Evolutionary conservation across 35 echinoderm and acorn worm genomes (phyloP).

Genomic region (Holothuria glaberrima): DNA sequence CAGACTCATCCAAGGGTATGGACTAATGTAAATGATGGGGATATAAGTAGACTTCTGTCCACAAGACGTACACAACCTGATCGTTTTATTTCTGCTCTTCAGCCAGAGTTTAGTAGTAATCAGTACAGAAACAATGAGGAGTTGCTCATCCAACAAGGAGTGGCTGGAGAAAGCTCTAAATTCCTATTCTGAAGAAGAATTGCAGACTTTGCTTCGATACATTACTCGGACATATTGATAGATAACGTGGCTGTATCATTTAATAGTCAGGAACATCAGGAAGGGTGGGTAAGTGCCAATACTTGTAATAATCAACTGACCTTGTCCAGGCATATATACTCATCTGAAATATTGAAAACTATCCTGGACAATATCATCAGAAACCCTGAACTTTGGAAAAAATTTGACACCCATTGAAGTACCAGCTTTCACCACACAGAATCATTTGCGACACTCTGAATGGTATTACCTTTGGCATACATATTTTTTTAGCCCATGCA

Average conservation of each 20-base stretch:
- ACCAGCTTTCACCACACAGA: too few species aligned
- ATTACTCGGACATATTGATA: neutral
- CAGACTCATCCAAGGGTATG: neutral
- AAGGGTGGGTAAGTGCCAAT: neutral
- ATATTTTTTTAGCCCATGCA: too few species aligned
- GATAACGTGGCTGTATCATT: neutral
- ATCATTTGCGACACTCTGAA: too few species aligned
- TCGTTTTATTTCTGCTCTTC: neutral
- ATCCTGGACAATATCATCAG: too few species aligned
- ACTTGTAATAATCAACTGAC: too few species aligned
- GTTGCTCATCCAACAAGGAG: neutral
- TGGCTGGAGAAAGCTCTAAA: neutral
- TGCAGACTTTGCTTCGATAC: neutral
- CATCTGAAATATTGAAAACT: too few species aligned
- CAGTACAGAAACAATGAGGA: slow-evolving; percentile 8
- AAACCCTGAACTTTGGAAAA: too few species aligned
- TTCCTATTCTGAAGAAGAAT: neutral
- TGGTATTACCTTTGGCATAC: too few species aligned
- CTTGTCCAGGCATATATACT: too few species aligned
- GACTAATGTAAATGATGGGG: neutral
- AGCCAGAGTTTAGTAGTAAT: neutral
- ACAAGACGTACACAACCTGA: neutral
- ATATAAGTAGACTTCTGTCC: neutral
- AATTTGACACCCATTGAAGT: too few species aligned
- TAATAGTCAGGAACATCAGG: neutral